Percentiles rank a stretch among this genome's conserved stretches.
phyloP scores from a whole-genome alignment of 2,888 invertebrate genomes.

The Stictocephala bisonia region DNA sequence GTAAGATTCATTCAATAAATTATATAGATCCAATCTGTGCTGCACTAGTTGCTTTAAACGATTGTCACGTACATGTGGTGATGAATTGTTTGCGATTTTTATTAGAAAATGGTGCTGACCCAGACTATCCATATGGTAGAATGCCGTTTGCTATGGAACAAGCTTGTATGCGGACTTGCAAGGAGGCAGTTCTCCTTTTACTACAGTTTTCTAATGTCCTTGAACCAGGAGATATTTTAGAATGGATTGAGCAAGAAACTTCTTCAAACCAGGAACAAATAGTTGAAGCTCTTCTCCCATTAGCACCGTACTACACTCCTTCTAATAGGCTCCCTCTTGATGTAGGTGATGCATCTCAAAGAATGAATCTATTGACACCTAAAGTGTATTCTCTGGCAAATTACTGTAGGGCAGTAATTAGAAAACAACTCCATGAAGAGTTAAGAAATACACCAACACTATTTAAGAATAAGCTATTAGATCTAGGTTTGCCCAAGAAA shows the following conservation, averaged over 20 bases:
- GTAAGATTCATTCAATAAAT: neutral
- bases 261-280: neutral
- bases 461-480: too few relatives aligned
- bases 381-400: slow-evolving; percentile 25
- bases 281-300: slow-evolving; percentile 4
- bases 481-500: too few relatives aligned
- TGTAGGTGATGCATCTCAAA: neutral
- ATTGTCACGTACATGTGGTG: neutral
- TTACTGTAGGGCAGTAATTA: slow-evolving; percentile 12
- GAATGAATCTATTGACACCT: neutral
- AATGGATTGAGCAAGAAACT: slow-evolving; percentile 12
- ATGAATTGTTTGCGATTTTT: slow-evolving; percentile 1
- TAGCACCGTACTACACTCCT: slow-evolving; percentile 18
- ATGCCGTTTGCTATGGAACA: slow-evolving; percentile 33
- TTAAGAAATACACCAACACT: too few relatives aligned
- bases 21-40: slow-evolving; percentile 15
- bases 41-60: slow-evolving; percentile 14
- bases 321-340: neutral
- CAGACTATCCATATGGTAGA: slow-evolving; percentile 20
- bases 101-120: slow-evolving; percentile 7
- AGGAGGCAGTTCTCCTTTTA: slow-evolving; percentile 5
- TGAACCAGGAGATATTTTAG: slow-evolving; percentile 17
- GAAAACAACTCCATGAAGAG: slow-evolving; percentile 15
- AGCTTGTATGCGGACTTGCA: slow-evolving; percentile 4
- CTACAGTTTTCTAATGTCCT: slow-evolving; percentile 12